Evolutionary conservation across 2,797 vertebrate species (phyloP), one percentile per base, ranked within the genome.

Genomic region (Bovichtus diacanthus): DNA sequence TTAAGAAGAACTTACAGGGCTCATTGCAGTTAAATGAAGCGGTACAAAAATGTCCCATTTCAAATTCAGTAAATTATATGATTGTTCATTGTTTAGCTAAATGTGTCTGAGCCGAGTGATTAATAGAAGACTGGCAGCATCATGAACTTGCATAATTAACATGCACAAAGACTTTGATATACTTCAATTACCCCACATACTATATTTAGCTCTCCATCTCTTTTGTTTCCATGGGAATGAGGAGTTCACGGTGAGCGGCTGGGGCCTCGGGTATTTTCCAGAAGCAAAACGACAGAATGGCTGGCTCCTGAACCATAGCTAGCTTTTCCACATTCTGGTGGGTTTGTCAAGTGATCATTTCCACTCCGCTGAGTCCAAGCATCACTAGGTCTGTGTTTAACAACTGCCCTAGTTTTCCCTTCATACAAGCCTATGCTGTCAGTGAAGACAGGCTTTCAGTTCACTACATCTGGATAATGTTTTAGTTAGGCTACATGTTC

Each of bases 181-280:
- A 76, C 34, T 74, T 60, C 49, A 72, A 41, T 79, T 67, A 78
- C 76, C 75, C 85, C 70, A 64, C 58, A 38, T 75, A 80, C 86
- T 87, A 91, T 86, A 87, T 91, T 90, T 90, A 91, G 88, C 69
- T 16, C 77, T 51, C 72, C 79, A 62, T 85, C 65, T 61, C 86
- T 68, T 82, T 86, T 70, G 90, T 93, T 92, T 92, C 91, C 92
- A 92, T 92, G 92, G 92, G 88, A 89, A 93, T 87, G 86, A 58
- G 50, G 87, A 83, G 82, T 78, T 88, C 72, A 60, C n/a, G 2
- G 9, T 38, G 78, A 77, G 75, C 49, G 27, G 76, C 76, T 58
- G 80, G 63, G 80, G 75, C 88, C 78, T 68, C 56, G 27, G 83
- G 87, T 91, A 75, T 81, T 89, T 89, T 90, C 91, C 88, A 86